A percentile compares a stretch with the other conserved stretches of the same genome.
phyloP scores from a whole-genome alignment of 1,140 invertebrate genomes.

The Platyura marginata region DNA sequence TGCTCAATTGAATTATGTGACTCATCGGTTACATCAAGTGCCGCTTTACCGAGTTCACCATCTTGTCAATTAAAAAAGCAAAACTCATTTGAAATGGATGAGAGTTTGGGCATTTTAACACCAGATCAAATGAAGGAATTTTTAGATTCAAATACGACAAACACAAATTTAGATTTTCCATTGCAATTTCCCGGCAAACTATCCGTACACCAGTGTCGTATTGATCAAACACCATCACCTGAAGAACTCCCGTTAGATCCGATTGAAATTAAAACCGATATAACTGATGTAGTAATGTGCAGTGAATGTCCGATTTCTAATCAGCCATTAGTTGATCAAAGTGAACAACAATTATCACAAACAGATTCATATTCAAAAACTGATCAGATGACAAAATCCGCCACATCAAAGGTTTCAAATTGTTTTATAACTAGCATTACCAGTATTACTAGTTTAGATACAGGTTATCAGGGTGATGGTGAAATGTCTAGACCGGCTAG shows the following conservation, averaged over 20 bases:
- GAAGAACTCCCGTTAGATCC: conserved; percentile 64
- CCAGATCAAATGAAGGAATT: conserved; percentile 62
- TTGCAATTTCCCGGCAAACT: conserved; percentile 17
- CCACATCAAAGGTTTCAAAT: conserved; percentile 34
- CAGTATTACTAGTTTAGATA: conserved; percentile 67
- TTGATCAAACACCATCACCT: conserved; percentile 59
- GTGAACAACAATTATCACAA: conserved; percentile 18
- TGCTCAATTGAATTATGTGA: conserved; percentile 21
- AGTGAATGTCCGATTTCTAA: conserved; percentile 24
- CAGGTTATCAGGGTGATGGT: conserved; percentile 70
- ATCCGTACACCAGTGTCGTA: conserved; percentile 24
- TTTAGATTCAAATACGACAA: conserved; percentile 15
- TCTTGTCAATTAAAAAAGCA: conserved; percentile 42
- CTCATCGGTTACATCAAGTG: conserved; percentile 13
- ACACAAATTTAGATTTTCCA: conserved; percentile 36
- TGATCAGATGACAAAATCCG: conserved; percentile 34
- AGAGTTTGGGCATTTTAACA: conserved; percentile 65
- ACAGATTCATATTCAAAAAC: conserved; percentile 33
- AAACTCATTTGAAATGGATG: conserved; percentile 55
- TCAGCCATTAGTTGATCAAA: neutral
- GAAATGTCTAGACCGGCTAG: conserved; percentile 64
- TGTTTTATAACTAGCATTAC: conserved; percentile 70
- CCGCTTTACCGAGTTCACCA: conserved; percentile 3
- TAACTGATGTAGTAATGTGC: conserved; percentile 25
- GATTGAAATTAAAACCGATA: conserved; percentile 23